Base-by-base conservation (phyloP, 2,797 vertebrate genomes). In the Thamnophis elegans region DNA sequence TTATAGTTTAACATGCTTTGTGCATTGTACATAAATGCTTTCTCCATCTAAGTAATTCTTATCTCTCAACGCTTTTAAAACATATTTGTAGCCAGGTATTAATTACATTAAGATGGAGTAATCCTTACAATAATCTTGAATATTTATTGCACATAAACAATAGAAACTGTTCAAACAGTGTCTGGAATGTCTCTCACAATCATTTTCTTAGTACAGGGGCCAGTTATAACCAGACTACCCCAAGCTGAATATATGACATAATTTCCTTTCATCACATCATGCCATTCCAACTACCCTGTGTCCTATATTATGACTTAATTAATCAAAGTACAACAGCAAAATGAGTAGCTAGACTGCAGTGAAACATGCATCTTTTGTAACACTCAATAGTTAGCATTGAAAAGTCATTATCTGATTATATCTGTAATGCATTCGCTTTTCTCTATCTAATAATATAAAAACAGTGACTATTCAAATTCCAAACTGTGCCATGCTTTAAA, bases 11-110 rank as follows among this genome's bases (percentile, higher is more conserved):
- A 95, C 95, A 96, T 96, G 95, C 95, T 96, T 96, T 94, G 94
- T 96, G 95, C 94, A 95, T 94, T 95, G 93, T 97, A 96, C 95
- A 96, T 96, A 97, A 96, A 96, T 65, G 90, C 94, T 95, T 96
- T 95, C 95, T 95, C 94, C 95, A 96, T 94, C 93, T 93, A 94
- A 96, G 95, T 91, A 94, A 93, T 95, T 97, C 96, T 96, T 96
- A 96, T 95, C 96, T 97, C 90, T 90, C 96, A 96, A 95, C 94
- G 94, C 95, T 95, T 95, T 95, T 95, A 96, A 97, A 97, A 95
- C 94, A 95, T 95, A 92, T 92, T 94, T 94, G 95, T 95, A 96
- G 94, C 95, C 95, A 93, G 94, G 91, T 95, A 96, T 97, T 97
- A 96, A 97, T 97, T 96, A 95, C 95, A 96, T 93, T 93, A 92